Evolutionary conservation across 1,140 invertebrate genomes (phyloP).

Genomic region (Brachionus sp.): DNA sequence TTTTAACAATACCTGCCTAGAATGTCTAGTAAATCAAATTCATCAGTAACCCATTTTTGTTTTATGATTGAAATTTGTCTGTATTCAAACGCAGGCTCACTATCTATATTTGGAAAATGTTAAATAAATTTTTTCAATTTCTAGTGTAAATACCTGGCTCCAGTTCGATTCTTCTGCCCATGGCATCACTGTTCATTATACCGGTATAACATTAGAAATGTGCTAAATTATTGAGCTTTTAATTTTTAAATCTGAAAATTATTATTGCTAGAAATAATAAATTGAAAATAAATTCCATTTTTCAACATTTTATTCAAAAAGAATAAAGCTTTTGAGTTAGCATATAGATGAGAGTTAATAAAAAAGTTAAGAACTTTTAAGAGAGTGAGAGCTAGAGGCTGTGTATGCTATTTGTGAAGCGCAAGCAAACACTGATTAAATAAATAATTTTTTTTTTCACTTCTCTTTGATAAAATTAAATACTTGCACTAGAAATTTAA

Average conservation of each 20-base stretch:
- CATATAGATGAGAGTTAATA: background rate
- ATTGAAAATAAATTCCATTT: background rate
- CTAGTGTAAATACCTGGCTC: conserved; percentile 10
- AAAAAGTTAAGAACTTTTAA: background rate
- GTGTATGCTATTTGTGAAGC: background rate
- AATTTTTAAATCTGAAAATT: background rate
- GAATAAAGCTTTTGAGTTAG: background rate
- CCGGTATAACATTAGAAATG: conserved; percentile 32
- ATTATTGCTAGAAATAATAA: background rate
- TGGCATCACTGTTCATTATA: conserved; percentile 46
- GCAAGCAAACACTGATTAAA: background rate
- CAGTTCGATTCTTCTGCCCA: conserved; percentile 43
- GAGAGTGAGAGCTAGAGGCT: conserved; percentile 19
- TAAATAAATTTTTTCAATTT: background rate
- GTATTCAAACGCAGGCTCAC: conserved; percentile 57
- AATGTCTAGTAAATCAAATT: conserved; percentile 58
- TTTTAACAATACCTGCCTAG: conserved; percentile 58
- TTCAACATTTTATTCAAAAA: background rate
- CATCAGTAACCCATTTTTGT: conserved; percentile 59
- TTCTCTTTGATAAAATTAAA: conserved; percentile 25
- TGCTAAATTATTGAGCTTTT: background rate
- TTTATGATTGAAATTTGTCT: conserved; percentile 56
- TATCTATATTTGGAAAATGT: conserved; percentile 49
- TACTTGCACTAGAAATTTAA: conserved; percentile 11
- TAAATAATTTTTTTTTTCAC: background rate